Percentiles rank a stretch among this genome's conserved stretches.
Conservation (phyloP, 35 echinoderm and acorn worm species). For the Apostichopus parvimensis region DNA sequence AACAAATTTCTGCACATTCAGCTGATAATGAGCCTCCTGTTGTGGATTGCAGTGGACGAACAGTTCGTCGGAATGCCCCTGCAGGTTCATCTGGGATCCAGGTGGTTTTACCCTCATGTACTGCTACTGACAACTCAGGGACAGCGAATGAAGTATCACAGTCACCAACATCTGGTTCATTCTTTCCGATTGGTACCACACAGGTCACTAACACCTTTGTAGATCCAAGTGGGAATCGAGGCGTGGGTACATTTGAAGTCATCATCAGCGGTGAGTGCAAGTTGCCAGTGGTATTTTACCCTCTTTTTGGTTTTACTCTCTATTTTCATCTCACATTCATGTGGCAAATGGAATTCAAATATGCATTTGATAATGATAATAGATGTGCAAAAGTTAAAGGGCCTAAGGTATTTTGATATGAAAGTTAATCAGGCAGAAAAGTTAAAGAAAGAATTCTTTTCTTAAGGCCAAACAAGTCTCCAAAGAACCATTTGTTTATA, state of each 20-base stretch:
- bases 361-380: no score
- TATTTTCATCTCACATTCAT: neutral
- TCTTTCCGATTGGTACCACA: neutral
- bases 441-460: no score
- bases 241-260: no score
- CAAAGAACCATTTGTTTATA: no score
- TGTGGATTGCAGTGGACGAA: slow-evolving; percentile 6
- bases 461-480: no score
- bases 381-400: no score
- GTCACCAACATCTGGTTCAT: neutral
- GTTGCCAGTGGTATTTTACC: neutral
- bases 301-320: neutral
- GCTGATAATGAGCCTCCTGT: neutral
- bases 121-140: slow-evolving; percentile 23
- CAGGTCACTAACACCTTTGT: neutral
- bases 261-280: no score
- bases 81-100: neutral
- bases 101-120: neutral
- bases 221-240: neutral
- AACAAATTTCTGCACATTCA: neutral
- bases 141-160: neutral
- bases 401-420: no score
- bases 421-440: no score
- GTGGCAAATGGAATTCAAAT: neutral
- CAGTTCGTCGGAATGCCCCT: neutral